Conservation (phyloP, 2,888 invertebrate genomes). For the Gari tellinella region DNA sequence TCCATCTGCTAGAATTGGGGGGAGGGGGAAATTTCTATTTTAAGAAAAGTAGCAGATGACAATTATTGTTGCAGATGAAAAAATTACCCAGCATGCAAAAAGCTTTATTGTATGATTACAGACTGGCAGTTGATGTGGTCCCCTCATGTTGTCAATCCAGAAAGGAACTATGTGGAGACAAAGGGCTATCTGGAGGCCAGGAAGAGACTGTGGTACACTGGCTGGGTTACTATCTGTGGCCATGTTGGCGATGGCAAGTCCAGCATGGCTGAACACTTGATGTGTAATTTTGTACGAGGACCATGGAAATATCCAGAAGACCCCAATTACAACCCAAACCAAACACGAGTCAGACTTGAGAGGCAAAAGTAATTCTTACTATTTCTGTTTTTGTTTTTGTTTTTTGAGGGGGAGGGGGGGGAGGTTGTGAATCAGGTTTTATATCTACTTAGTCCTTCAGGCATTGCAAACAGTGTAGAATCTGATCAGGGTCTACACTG, state of each 20-base stretch:
- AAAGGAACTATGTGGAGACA: conserved; percentile 33
- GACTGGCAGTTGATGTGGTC: conserved; percentile 59
- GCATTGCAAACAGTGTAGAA: no score
- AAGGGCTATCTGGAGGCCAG: conserved; percentile 35
- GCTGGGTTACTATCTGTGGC: conserved; percentile 56
- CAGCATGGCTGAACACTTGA: conserved; percentile 51
- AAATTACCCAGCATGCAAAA: no score
- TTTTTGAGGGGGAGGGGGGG: no score
- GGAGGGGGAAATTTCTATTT: no score
- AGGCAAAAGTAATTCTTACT: neutral
- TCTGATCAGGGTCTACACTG: no score
- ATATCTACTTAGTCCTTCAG: no score
- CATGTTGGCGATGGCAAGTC: conserved; percentile 60
- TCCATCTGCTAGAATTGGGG: no score
- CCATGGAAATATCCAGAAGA: conserved; percentile 19
- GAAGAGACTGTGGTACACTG: conserved; percentile 44
- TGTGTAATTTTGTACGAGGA: conserved; percentile 34
- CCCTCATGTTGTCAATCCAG: conserved; percentile 22
- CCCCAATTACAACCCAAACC: neutral
- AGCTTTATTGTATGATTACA: conserved; percentile 14
- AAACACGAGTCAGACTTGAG: neutral
- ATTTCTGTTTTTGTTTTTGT: neutral
- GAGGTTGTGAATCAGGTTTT: no score
- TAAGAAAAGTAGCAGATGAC: no score
- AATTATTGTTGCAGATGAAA: no score